Conservation (phyloP, 2,113 vertebrate species). For the Azemiops feae region DNA sequence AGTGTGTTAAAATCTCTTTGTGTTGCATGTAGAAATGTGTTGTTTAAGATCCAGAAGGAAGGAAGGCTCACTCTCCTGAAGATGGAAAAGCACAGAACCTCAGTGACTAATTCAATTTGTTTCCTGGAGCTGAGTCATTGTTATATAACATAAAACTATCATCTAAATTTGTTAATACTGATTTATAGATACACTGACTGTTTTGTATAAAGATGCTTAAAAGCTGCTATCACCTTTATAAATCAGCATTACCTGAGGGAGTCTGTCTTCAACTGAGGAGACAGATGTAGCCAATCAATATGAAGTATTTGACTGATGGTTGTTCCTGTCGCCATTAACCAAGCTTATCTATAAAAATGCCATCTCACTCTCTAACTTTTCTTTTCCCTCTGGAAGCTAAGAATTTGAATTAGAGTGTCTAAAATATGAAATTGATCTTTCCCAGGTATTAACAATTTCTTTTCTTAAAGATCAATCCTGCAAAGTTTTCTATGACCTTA, state of each 20-base stretch:
- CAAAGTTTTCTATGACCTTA: not conserved
- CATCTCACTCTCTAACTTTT: conserved; percentile 30
- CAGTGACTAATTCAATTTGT: conserved; percentile 63
- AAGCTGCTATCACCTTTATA: conserved; percentile 52
- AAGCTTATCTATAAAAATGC: conserved; percentile 25
- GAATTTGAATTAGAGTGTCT: conserved; percentile 41
- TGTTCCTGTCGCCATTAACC: conserved; percentile 42
- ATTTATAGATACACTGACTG: conserved; percentile 59
- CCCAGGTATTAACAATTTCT: conserved; percentile 27
- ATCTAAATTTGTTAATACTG: conserved; percentile 66
- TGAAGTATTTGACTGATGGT: conserved; percentile 56
- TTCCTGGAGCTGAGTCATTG: conserved; percentile 53
- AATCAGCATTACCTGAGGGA: conserved; percentile 53
- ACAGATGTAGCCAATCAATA: conserved; percentile 59
- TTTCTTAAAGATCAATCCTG: conserved; percentile 14
- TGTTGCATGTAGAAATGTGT: conserved; percentile 49
- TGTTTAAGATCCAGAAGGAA: conserved; percentile 55
- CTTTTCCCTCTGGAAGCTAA: conserved; percentile 28
- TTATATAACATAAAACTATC: conserved; percentile 63
- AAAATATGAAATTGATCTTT: conserved; percentile 45
- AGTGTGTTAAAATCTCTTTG: conserved; percentile 41
- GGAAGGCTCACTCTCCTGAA: conserved; percentile 18
- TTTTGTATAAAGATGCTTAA: conserved; percentile 56
- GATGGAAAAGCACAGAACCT: conserved; percentile 52
- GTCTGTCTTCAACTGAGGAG: conserved; percentile 50